Evolutionary conservation across 2,888 invertebrate species (phyloP), one percentile per base, ranked within the genome.

Genomic region (Scaptodrosophila latifasciaeformis): DNA sequence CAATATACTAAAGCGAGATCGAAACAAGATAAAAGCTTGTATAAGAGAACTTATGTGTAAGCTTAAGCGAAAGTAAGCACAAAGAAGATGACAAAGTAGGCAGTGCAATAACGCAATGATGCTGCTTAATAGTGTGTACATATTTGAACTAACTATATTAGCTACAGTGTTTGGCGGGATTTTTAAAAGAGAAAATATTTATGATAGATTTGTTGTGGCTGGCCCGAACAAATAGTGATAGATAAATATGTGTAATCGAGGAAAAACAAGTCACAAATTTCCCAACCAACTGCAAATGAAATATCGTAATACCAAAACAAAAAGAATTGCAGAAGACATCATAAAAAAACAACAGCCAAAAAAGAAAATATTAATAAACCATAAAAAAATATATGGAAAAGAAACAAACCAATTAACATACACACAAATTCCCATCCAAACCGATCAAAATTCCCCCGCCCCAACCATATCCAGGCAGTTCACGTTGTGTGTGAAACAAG

Each of bases 321-420:
- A n/a, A 34, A 15, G 67, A 66, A 66, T 62, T 65, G 69, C 57
- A 55, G 62, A 66, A 52, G 54, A 47, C 48, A 17, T 21, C 48
- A 46, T 43, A 31, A 54, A 37, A 39, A 31, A 47, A 17, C 27
- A 50, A 34, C 34, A 15, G 3, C 34, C 9, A 49, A 61, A 67
- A 70, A 65, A 64, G 77, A 77, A 75, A 81, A 62, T 71, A 76
- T 67, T 13, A 44, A 81, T 72, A 75, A 81, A 81, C 64, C 75
- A 75, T 35, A 52, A 54, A 56, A 61, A 53, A 62, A 61, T 46
- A 55, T 35, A 61, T 6, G 37, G 10, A 47, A 47, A 56, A 45
- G 50, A 21, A 47, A 54, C 46, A 46, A 62, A 45, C 54, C 63
- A 49, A 81, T 81, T 74, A 79, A 76, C 72, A 74, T 74, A 81